Conservation (phyloP, 2,888 invertebrate species). For the Acronicta aceris region DNA sequence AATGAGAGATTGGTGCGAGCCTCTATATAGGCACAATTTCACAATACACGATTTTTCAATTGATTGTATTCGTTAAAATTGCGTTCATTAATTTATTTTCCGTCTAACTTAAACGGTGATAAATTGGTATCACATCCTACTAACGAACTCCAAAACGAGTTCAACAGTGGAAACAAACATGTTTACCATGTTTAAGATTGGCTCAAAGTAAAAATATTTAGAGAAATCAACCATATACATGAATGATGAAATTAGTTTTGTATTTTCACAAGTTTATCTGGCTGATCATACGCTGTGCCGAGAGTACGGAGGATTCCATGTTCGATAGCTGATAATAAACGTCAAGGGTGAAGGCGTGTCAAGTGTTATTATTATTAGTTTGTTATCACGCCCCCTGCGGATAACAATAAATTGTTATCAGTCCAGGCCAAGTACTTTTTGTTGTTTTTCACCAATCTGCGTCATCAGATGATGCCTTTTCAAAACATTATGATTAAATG, state of each 20-base stretch:
- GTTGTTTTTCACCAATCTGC: slow-evolving; percentile 24
- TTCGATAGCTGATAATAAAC: slow-evolving; percentile 39
- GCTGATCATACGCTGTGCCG: slow-evolving; percentile 23
- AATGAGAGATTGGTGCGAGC: neutral
- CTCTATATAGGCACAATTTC: too few species aligned
- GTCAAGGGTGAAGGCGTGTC: slow-evolving; percentile 52
- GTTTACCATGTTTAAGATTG: slow-evolving; percentile 13
- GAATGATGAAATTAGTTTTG: slow-evolving; percentile 37
- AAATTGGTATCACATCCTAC: neutral
- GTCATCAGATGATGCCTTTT: slow-evolving; percentile 12
- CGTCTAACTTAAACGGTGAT: too few species aligned
- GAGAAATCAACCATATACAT: slow-evolving; percentile 11
- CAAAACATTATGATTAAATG: slow-evolving; percentile 2
- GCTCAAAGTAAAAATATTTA: slow-evolving; percentile 14
- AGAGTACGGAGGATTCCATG: slow-evolving; percentile 48
- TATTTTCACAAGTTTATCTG: slow-evolving; percentile 24
- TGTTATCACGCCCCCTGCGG: slow-evolving; percentile 55
- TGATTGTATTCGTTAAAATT: too few species aligned
- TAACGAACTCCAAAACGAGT: neutral
- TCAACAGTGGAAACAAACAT: neutral
- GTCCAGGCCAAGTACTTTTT: slow-evolving; percentile 27
- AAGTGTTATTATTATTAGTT: slow-evolving; percentile 48
- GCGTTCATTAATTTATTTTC: too few species aligned
- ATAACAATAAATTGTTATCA: slow-evolving; percentile 49
- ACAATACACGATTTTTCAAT: too few species aligned